Evolutionary conservation across 2,888 invertebrate species (phyloP), one percentile per base, ranked within the genome.

Genomic region (Pharmacophagus antenor): DNA sequence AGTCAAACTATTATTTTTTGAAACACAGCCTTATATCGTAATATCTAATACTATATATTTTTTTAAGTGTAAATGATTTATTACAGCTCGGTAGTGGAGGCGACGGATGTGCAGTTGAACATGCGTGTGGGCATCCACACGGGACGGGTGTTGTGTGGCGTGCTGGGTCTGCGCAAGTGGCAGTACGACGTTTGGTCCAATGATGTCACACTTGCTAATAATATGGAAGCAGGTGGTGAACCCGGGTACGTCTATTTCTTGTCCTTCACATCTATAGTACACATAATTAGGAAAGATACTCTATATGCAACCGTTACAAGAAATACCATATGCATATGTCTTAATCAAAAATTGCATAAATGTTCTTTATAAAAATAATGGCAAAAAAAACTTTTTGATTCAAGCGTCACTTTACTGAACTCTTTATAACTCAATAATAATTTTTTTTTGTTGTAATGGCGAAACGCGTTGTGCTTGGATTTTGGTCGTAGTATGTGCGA

Each of bases 111-210:
- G n/a, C 95, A 96, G 74, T 88, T 98, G 64, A 97, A 97, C 85
- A 97, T 97, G 97, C 92, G 97, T 63, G 97, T 98, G 58, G 98
- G 97, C 63, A 96, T 98, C 63, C 97, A 98, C 84, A 96, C 97
- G 0, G 97, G 97, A 0, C 92, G 97, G 1, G 97, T 97, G 56
- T 88, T 97, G 50, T 97, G 97, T 79, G 97, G 97, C 15, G 97
- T 98, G 44, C 91, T 98, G 62, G 97, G 98, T 0, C 92, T 97
- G 55, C 92, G 96, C 65, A 97, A 97, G 85, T 98, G 97, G 97
- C 97, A 97, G 84, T 95, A 97, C 83, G 98, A 98, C 80, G 97
- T 98, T 8, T 97, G 97, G 96, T 96, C 96, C 64, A 97, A 97
- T 83, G 97, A 98, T 84, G 97, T 98, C 69, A 97, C 96, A 0